phyloP scores from a whole-genome alignment of 2,888 invertebrate genomes.

The Pantelozetes paolii region DNA sequence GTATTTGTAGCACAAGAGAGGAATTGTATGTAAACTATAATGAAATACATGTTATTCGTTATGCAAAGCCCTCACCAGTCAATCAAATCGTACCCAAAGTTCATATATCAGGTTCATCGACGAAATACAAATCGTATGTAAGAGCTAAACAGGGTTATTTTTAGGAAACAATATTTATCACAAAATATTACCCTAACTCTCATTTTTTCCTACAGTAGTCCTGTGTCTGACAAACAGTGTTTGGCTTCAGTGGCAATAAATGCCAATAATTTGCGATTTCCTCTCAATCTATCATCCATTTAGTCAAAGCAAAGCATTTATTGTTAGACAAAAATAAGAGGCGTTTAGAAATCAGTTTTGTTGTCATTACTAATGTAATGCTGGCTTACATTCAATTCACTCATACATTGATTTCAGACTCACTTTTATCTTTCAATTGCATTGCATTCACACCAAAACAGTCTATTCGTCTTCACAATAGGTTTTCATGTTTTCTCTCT shows the following conservation, averaged over 20 bases:
- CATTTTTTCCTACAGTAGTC: background rate
- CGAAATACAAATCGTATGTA: background rate
- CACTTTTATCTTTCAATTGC: background rate
- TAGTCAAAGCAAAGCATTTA: slow-evolving; percentile 19
- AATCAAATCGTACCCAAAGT: slow-evolving; percentile 5
- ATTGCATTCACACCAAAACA: background rate
- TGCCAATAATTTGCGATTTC: slow-evolving; percentile 36
- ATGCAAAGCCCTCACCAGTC: background rate
- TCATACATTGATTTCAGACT: too few species aligned
- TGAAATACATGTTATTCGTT: slow-evolving; percentile 5
- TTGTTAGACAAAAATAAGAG: slow-evolving; percentile 33
- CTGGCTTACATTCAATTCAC: background rate
- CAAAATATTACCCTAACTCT: background rate
- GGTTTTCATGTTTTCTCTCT: too few species aligned
- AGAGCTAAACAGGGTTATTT: background rate
- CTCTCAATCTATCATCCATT: slow-evolving; percentile 33
- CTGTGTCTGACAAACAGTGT: background rate
- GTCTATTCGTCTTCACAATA: background rate
- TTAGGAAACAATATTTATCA: background rate
- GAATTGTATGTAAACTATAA: background rate
- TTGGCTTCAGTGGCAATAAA: slow-evolving; percentile 28
- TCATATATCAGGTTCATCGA: background rate
- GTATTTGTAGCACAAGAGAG: background rate
- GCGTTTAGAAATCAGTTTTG: slow-evolving; percentile 12
- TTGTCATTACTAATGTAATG: slow-evolving; percentile 13